Conservation (phyloP, 2,797 vertebrate species). For the Acestrorhynchus altus region DNA sequence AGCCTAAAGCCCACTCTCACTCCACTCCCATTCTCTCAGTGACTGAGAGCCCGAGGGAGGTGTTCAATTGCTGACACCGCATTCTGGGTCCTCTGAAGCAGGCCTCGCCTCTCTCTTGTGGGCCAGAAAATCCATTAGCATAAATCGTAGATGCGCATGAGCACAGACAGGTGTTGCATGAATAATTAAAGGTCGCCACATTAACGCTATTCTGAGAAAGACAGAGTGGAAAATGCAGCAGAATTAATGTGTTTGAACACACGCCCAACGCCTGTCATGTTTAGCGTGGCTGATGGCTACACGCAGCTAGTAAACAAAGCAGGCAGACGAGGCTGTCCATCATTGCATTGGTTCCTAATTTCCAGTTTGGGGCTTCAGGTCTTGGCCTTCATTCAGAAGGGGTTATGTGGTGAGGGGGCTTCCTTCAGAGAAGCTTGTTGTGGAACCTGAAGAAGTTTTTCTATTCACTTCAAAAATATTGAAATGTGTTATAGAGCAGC, state of each 20-base stretch:
- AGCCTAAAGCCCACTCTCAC: constrained; percentile 48
- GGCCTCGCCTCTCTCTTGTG: constrained; percentile 69
- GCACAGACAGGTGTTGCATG: constrained; percentile 81
- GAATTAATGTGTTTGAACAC: constrained; percentile 29
- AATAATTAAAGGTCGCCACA: constrained; percentile 83
- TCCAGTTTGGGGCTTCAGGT: no score
- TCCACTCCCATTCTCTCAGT: constrained; percentile 40
- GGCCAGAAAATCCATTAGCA: constrained; percentile 82
- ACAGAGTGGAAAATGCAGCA: constrained; percentile 69
- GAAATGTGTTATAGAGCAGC: no score
- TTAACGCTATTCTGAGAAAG: constrained; percentile 71
- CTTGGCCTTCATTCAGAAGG: no score
- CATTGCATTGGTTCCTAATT: no score
- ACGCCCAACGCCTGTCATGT: neutral
- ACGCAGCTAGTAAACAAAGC: no score
- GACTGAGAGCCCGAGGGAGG: constrained; percentile 67
- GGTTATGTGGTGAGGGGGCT: no score
- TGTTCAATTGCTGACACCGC: constrained; percentile 80
- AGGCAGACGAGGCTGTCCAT: no score
- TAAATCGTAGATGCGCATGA: constrained; percentile 78
- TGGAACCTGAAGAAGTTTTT: no score
- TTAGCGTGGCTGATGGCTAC: no score
- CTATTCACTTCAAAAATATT: no score
- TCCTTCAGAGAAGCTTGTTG: no score
- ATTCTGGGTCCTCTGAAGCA: constrained; percentile 74